A percentile compares a stretch with the other conserved stretches of the same genome.
Evolutionary conservation across 2,888 invertebrate species (phyloP).

Genomic region (Andricus quercusramuli): DNA sequence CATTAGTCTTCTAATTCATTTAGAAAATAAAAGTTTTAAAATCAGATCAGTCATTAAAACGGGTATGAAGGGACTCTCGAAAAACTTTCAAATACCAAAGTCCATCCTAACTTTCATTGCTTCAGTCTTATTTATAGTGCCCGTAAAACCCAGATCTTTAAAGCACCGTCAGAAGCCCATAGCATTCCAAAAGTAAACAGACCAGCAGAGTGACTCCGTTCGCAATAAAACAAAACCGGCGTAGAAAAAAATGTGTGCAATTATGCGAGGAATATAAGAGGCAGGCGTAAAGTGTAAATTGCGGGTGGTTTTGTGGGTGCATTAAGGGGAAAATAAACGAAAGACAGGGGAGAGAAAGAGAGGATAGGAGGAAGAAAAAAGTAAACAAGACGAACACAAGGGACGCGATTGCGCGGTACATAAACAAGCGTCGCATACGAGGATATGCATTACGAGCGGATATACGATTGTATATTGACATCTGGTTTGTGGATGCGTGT

Average conservation of each 20-base stretch:
- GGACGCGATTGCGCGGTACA: slow-evolving; percentile 13
- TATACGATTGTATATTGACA: slow-evolving; percentile 31
- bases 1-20: neutral
- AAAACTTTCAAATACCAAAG: slow-evolving; percentile 18
- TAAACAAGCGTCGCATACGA: slow-evolving; percentile 19
- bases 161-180: slow-evolving; percentile 27
- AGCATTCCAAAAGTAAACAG: slow-evolving; percentile 35
- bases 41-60: neutral
- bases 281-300: slow-evolving; percentile 33
- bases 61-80: neutral
- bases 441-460: slow-evolving; percentile 14
- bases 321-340: slow-evolving; percentile 29
- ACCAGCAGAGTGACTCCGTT: slow-evolving; percentile 14
- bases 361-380: slow-evolving; percentile 1
- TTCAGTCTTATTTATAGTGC: slow-evolving; percentile 1
- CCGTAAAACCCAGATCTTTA: slow-evolving; percentile 26
- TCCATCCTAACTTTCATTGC: slow-evolving; percentile 11
- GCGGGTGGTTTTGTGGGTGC: slow-evolving; percentile 37
- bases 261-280: slow-evolving; percentile 19
- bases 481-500: slow-evolving; percentile 12
- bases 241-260: slow-evolving; percentile 10
- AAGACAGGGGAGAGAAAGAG: neutral
- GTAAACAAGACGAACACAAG: slow-evolving; percentile 29
- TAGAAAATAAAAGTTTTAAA: neutral
- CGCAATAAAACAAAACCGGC: neutral